Evolutionary conservation across 2,797 vertebrate genomes (phyloP), one percentile per base, ranked within the genome.

Genomic region (Syndactyla subalaris): DNA sequence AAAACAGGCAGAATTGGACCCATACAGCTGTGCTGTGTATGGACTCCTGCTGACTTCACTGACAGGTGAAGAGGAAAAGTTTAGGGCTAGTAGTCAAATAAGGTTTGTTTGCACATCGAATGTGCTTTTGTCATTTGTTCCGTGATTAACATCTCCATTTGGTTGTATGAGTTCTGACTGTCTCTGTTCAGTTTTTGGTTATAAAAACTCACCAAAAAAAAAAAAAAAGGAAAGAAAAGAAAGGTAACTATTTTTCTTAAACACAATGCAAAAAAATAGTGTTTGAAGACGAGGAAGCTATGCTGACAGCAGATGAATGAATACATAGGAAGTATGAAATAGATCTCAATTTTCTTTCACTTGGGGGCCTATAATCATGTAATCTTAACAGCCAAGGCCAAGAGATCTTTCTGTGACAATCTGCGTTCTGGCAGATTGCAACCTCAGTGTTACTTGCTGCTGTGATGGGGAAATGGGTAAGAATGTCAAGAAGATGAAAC

Each of bases 381-480:
- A 83, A 80, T 77, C 32, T 71, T 61, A 45, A 48, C 61, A 95
- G 61, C 18, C 48, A 39, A 87, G 34, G 59, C 54, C 70, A 66
- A 74, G 41, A 76, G 63, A 85, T 92, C 30, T 66, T 76, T 63
- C 89, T 95, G 86, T 86, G 83, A 91, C 85, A 95, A 93, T 96
- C 83, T 92, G 59, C 1, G 0, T 96, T 95, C 15, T 62, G 80
- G 52, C 39, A 91, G 49, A 73, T 95, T 24, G 19, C 88, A 88
- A 49, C 24, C 24, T 81, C 5, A 20, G 41, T 91, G 54, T 94
- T 95, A 80, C 29, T 93, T 79, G 55, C 65, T 58, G 24, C 55
- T 74, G 49, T 94, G 92, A 83, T 54, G 78, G 67, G 68, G 65
- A 79, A 90, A 87, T 49, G n/a, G 32, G 82, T 93, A 62, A 95